A percentile compares a stretch with the other conserved stretches of the same genome.
Evolutionary conservation across 2,888 invertebrate species (phyloP).

Genomic region (Lepidochrysops patricia): DNA sequence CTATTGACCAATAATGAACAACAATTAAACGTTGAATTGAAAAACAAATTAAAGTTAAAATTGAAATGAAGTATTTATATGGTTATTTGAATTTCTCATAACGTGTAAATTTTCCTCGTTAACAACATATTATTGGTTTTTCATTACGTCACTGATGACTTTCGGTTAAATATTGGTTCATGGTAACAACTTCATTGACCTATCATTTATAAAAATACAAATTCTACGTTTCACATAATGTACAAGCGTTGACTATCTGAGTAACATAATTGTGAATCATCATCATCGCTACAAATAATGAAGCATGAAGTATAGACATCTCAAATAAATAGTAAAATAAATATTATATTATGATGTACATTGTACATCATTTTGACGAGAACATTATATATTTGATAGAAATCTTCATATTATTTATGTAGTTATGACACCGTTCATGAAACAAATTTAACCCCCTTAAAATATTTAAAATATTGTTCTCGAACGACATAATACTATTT

Average conservation of each 20-base stretch:
- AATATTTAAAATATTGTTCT: no score
- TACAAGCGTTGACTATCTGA: not conserved
- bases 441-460: not conserved
- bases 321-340: no score
- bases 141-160: not conserved
- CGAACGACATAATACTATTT: no score
- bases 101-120: slow-evolving; percentile 6
- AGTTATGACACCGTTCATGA: no score
- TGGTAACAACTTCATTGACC: not conserved
- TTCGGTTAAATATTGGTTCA: not conserved
- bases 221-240: not conserved
- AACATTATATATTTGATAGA: no score
- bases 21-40: not conserved
- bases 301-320: no score
- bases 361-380: no score
- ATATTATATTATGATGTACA: no score
- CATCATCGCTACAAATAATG: not conserved
- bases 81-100: slow-evolving; percentile 1
- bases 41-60: not conserved
- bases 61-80: not conserved
- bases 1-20: not conserved
- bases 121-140: slow-evolving; percentile 5
- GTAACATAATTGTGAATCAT: no score
- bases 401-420: no score
- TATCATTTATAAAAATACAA: not conserved